Base-by-base conservation (phyloP, 2,888 invertebrate genomes). In the Apoda limacodes region DNA sequence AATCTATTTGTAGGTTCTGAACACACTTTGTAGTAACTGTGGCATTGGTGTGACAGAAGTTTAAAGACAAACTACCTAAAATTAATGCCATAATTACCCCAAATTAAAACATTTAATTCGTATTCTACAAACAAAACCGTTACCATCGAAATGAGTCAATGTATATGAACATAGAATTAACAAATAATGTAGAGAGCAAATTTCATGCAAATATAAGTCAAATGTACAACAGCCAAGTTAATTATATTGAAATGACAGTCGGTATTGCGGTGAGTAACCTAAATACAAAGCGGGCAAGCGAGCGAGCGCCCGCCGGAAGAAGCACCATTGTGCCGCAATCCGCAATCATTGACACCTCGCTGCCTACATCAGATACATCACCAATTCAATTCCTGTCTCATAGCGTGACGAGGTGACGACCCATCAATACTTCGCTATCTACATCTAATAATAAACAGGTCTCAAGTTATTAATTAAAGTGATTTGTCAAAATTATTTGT, bases 221-320 rank as follows among this genome's bases (percentile, higher is more conserved):
- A 7, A 6, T 39, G 54, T 55, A 59, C 60, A 64, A 61, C 59
- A 60, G 54, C 50, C 45, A 56, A 62, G 67, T 65, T 74, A 74
- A 72, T 74, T 72, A 66, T 60, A 70, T 71, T 67, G 60, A 66
- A 74, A 72, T 67, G 61, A 56, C 63, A 64, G 66, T 56, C 52
- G 70, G 68, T 69, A 74, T 72, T 59, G 68, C 70, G 74, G 76
- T 76, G 76, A 75, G 66, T 76, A 78, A 76, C 78, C 76, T 69
- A 76, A 72, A 78, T 76, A 75, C 76, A 76, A 78, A 76, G 69
- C 66, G 76, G 75, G 69, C 66, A 60, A 54, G 53, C 40, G 50
- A 57, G 57, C 61, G 62, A 55, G 53, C 52, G 50, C 46, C 50
- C 55, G 53, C 60, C 78, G 78, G 78, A 78, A 75, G 63, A 61